Evolutionary conservation across 53 echinoderm and acorn worm genomes (phyloP).

Genomic region (Henricia sp.): DNA sequence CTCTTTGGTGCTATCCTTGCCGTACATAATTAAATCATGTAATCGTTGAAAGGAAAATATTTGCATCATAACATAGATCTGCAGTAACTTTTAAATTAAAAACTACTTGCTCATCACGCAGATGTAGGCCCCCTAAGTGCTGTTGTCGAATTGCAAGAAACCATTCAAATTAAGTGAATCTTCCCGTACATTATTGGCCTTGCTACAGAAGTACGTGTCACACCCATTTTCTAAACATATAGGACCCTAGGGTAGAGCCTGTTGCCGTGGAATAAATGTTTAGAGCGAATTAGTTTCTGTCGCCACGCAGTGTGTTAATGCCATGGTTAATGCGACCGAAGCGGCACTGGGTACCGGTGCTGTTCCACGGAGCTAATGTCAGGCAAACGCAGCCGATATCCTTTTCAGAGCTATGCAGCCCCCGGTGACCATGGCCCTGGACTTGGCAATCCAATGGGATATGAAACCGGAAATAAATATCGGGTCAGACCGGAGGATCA

Average conservation of each 20-base stretch:
- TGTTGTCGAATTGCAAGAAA: too few relatives aligned
- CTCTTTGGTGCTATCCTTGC: too few relatives aligned
- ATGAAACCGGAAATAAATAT: constrained; percentile 26
- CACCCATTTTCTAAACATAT: not conserved
- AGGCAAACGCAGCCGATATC: not conserved
- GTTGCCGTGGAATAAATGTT: not conserved
- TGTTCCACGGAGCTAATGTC: not conserved
- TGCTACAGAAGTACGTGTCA: constrained; percentile 10
- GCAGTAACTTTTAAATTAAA: too few relatives aligned
- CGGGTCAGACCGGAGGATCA: constrained; percentile 15
- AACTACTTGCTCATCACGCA: too few relatives aligned
- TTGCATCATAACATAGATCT: too few relatives aligned
- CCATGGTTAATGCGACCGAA: not conserved
- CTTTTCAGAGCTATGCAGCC: constrained; percentile 15
- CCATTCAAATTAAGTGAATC: too few relatives aligned
- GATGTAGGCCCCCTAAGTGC: too few relatives aligned
- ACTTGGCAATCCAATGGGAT: constrained; percentile 2
- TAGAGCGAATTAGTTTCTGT: constrained; percentile 8
- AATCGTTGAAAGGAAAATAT: too few relatives aligned
- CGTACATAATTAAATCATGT: too few relatives aligned
- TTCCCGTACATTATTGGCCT: too few relatives aligned
- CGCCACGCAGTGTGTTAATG: not conserved
- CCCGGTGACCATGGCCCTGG: constrained; percentile 35
- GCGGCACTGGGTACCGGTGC: not conserved
- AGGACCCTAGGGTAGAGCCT: constrained; percentile 10